A percentile compares a stretch with the other conserved stretches of the same genome.
These are phyloP conservation scores for Mesorhabditis sp. DNA, from an alignment of 2,888 invertebrate species.

Conservation along the genomic window DNA sequence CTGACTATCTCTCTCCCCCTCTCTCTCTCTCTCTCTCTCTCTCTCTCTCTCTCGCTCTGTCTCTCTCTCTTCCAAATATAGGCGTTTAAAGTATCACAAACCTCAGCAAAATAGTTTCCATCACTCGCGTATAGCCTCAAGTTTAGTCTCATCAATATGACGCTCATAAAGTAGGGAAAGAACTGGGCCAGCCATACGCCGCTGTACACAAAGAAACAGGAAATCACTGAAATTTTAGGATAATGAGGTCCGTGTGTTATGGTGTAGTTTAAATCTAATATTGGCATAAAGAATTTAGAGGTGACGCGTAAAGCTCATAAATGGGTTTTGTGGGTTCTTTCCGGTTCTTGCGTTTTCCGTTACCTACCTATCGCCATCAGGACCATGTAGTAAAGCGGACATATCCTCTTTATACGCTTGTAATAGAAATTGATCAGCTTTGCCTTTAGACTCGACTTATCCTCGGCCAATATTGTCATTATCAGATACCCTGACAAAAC, in stretches of 20 bases:
- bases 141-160: neutral
- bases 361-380: neutral
- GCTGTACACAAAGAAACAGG: neutral
- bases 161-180: neutral
- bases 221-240: too few species aligned
- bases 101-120: neutral
- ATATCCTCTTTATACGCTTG: neutral
- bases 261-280: too few species aligned
- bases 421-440: neutral
- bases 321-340: too few species aligned
- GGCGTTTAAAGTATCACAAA: neutral
- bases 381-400: constrained; percentile 6
- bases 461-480: neutral
- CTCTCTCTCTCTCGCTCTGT: too few species aligned
- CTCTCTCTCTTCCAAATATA: too few species aligned
- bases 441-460: neutral
- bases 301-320: too few species aligned
- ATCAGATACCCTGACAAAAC: neutral
- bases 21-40: too few species aligned
- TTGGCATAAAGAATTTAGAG: too few species aligned
- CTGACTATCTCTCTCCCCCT: too few species aligned
- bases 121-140: neutral
- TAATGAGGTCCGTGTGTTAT: neutral
- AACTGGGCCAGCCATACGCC: neutral
- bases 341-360: neutral